Base-by-base conservation (phyloP, 1,140 invertebrate genomes). In the Cecropterus lyciades region DNA sequence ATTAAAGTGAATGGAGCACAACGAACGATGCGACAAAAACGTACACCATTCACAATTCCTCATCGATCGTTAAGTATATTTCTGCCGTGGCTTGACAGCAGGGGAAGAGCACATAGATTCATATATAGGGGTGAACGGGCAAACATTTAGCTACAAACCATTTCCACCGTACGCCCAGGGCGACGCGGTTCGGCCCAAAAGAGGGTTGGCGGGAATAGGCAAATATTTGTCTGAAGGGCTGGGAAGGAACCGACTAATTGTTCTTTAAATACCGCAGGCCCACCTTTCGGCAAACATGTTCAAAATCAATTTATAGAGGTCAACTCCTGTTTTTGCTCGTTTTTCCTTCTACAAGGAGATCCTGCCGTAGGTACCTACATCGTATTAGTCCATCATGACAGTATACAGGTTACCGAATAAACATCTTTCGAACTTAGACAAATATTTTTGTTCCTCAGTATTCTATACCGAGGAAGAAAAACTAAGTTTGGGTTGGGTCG, bases 231-330 rank as follows among this genome's bases (percentile, higher is more conserved):
- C 82, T 78, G 77, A 71, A 87, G 85, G 88, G 84, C 81, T 84
- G 84, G 79, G 79, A 85, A 88, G 87, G 84, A 85, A 78, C 82
- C 82, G 81, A 87, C 88, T 91, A 91, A 91, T 91, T 91, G 88
- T 85, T 88, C 85, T 91, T 88, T 91, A 91, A 91, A 91, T 91
- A 91, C 82, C 80, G 75, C 75, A 69, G 69, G 72, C 84, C 77
- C 75, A 84, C 82, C 82, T 85, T 84, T 82, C 65, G 49, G 68
- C 77, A 89, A 89, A 91, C 80, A 91, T 80, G 82, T 84, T 79
- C 73, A 69, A 86, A 87, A 86, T 82, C 82, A 83, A 89, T 89
- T 88, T 88, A 84, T 81, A 76, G 75, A 75, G 74, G 74, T 75
- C 75, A 75, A 80, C 77, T 81, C 73, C 68, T 69, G 52, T 67